phyloP scores from a whole-genome alignment of 2,113 vertebrate genomes.

The Heloderma charlesbogerti region DNA sequence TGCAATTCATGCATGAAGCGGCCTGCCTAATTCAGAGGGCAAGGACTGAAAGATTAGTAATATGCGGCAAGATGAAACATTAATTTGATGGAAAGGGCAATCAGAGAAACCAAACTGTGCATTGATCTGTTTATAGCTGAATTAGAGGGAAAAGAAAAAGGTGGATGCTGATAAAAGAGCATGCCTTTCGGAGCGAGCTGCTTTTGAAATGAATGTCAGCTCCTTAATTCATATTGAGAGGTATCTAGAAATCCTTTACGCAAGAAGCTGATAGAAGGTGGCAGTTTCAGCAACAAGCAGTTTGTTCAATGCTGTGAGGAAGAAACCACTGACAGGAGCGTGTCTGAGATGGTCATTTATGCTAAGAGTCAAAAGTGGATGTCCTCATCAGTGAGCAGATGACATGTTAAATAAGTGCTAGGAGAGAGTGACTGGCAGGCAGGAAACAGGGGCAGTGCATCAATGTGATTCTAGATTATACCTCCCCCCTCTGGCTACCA shows the following conservation, averaged over 20 bases:
- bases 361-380: constrained; percentile 60
- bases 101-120: constrained; percentile 62
- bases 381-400: constrained; percentile 48
- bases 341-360: constrained; percentile 33
- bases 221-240: constrained; percentile 69
- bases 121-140: constrained; percentile 66
- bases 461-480: not conserved
- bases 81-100: constrained; percentile 65
- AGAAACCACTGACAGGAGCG: not conserved
- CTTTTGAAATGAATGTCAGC: constrained; percentile 71
- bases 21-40: constrained; percentile 33
- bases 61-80: constrained; percentile 46
- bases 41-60: constrained; percentile 33
- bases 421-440: constrained; percentile 46
- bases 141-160: constrained; percentile 51
- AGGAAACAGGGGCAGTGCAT: constrained; percentile 34
- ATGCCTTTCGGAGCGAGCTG: constrained; percentile 59
- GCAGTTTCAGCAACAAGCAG: constrained; percentile 49
- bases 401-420: constrained; percentile 57
- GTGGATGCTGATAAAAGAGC: constrained; percentile 68
- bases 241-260: constrained; percentile 70
- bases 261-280: constrained; percentile 66
- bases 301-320: constrained; percentile 42
- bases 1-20: constrained; percentile 4
- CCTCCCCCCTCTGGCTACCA: not conserved